phyloP scores from a whole-genome alignment of 1,140 invertebrate genomes.

The Zelostemma sp. region DNA sequence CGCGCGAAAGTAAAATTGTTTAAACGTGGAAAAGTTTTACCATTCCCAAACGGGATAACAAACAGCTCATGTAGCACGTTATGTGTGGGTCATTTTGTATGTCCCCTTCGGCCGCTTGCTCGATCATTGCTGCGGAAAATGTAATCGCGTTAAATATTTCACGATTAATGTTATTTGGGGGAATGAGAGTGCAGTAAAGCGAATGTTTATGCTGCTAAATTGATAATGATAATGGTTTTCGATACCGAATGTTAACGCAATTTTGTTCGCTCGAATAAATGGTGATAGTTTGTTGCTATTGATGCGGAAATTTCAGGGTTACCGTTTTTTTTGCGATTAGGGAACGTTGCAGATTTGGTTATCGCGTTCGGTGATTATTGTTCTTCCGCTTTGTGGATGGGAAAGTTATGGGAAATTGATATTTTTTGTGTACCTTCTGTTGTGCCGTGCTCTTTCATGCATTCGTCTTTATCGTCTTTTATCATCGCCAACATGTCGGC shows the following conservation, averaged over 20 bases:
- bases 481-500: constrained; percentile 62
- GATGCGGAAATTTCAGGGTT: too few relatives aligned
- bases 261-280: too few relatives aligned
- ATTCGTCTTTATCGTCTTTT: constrained; percentile 54
- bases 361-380: too few relatives aligned
- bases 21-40: too few relatives aligned
- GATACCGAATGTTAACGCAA: too few relatives aligned
- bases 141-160: constrained; percentile 6
- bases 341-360: too few relatives aligned
- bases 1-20: background rate
- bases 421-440: constrained; percentile 55
- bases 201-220: background rate
- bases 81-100: constrained; percentile 48
- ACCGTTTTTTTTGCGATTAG: too few relatives aligned
- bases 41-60: constrained; percentile 60
- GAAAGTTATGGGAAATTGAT: too few relatives aligned
- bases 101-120: constrained; percentile 50
- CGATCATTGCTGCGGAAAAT: constrained; percentile 54
- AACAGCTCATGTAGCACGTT: constrained; percentile 65
- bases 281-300: too few relatives aligned
- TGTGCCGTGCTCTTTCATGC: constrained; percentile 61
- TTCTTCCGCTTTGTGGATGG: background rate
- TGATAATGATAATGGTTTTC: background rate
- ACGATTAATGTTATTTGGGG: too few relatives aligned
- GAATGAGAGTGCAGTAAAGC: background rate